Conservation (phyloP, 2,797 vertebrate genomes). For the Sebastes wilsoni region DNA sequence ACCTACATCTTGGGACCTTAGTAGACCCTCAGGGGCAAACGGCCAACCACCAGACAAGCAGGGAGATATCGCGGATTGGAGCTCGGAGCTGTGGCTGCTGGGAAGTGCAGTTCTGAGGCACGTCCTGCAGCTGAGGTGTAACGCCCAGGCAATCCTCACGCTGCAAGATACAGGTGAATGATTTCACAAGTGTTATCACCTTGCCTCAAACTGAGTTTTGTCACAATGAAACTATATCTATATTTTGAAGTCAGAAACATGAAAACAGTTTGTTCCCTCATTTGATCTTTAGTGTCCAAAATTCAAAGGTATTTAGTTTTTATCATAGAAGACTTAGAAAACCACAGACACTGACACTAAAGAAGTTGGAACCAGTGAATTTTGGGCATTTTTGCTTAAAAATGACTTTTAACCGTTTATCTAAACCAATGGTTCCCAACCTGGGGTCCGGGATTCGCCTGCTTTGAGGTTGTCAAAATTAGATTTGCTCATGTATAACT, state of each 20-base stretch:
- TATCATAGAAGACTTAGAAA: background rate
- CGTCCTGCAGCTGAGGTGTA: conserved; percentile 91
- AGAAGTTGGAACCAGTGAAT: background rate
- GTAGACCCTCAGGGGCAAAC: background rate
- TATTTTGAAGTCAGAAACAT: background rate
- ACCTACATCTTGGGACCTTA: conserved; percentile 36
- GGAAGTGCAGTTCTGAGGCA: conserved; percentile 90
- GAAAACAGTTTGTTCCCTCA: background rate
- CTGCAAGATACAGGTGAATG: conserved; percentile 85
- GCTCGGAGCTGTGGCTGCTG: conserved; percentile 75
- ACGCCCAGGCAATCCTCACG: conserved; percentile 89
- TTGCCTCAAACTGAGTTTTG: background rate
- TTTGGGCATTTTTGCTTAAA: background rate
- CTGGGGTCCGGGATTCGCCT: too few species aligned
- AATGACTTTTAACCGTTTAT: background rate
- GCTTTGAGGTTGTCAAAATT: too few species aligned
- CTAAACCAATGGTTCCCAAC: background rate
- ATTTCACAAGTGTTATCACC: background rate
- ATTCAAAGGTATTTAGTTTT: background rate
- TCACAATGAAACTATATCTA: background rate
- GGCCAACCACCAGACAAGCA: conserved; percentile 17
- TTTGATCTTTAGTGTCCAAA: background rate
- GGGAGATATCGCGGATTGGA: conserved; percentile 15
- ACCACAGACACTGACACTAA: background rate
- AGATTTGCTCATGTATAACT: too few species aligned